phyloP scores from a whole-genome alignment of 2,113 vertebrate species.

The Amazona vittata region DNA sequence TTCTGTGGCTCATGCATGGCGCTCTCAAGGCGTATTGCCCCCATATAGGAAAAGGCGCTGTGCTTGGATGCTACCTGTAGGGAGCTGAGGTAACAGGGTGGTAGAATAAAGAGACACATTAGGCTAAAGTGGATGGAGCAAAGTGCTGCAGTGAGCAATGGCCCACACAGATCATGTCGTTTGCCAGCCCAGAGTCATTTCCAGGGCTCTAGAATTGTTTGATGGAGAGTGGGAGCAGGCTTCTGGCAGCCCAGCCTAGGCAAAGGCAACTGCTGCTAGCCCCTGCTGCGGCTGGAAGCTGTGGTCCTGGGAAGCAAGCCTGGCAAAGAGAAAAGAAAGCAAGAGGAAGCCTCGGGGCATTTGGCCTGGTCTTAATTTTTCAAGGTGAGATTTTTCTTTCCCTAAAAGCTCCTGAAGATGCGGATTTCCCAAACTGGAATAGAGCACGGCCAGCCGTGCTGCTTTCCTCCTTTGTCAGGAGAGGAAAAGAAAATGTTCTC shows the following conservation, averaged over 20 bases:
- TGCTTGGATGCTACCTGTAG: not conserved
- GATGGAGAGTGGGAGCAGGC: not conserved
- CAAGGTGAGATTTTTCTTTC: not conserved
- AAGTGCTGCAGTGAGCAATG: slow-evolving; percentile 19
- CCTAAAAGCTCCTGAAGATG: not conserved
- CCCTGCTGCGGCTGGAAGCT: not conserved
- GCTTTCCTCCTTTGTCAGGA: not conserved
- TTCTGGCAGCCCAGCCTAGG: not conserved
- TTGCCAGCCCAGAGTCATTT: not conserved
- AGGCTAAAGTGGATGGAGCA: not conserved
- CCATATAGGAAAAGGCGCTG: accelerated
- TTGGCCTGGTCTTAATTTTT: not conserved
- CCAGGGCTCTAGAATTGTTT: slow-evolving; percentile 14
- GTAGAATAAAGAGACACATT: slow-evolving; percentile 30
- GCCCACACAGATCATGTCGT: slow-evolving; percentile 7
- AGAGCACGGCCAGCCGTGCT: not conserved
- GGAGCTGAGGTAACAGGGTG: not conserved
- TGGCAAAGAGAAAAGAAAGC: not conserved
- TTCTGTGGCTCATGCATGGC: accelerated
- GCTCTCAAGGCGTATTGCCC: not conserved
- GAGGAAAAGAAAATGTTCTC: not conserved
- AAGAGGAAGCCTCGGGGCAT: not conserved
- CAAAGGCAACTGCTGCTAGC: not conserved
- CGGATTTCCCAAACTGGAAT: not conserved
- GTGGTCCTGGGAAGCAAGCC: not conserved